These are phyloP conservation scores for Champsocephalus esox DNA, from an alignment of 2,797 vertebrate genomes.

Conservation along the genomic window DNA sequence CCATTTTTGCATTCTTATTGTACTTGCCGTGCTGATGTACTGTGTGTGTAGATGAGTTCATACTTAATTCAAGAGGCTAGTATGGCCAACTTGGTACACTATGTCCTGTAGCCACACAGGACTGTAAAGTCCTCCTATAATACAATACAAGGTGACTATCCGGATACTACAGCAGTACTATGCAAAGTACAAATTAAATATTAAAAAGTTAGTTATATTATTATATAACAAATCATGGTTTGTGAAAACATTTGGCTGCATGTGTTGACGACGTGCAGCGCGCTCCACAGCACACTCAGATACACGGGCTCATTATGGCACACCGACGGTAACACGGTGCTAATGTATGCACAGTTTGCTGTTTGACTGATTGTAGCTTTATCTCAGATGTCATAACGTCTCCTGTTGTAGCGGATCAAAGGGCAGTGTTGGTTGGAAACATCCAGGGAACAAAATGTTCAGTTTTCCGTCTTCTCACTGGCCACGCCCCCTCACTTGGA, in stretches of 20 bases:
- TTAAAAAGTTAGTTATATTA: too few relatives aligned
- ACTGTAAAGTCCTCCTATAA: neutral
- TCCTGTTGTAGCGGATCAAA: neutral
- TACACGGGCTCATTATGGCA: neutral
- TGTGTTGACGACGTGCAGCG: neutral
- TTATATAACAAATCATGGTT: neutral
- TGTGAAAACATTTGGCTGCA: neutral
- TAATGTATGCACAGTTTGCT: neutral
- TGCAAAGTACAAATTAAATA: neutral
- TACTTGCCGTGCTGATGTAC: too few relatives aligned
- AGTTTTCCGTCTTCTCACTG: neutral
- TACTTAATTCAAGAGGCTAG: neutral
- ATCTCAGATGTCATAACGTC: neutral
- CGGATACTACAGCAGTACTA: neutral
- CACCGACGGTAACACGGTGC: too few relatives aligned
- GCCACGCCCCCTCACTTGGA: constrained; percentile 39
- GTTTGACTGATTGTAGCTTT: neutral
- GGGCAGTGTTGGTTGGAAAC: neutral
- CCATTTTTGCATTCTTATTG: neutral
- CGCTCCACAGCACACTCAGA: too few relatives aligned
- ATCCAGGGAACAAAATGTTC: constrained; percentile 69
- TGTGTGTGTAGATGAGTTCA: constrained; percentile 14
- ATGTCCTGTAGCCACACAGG: constrained; percentile 9
- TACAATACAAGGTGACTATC: too few relatives aligned
- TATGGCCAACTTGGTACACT: constrained; percentile 25